Percentiles rank a stretch among this genome's conserved stretches.
phyloP scores from a whole-genome alignment of 2,113 vertebrate species.

The Sula dactylatra region DNA sequence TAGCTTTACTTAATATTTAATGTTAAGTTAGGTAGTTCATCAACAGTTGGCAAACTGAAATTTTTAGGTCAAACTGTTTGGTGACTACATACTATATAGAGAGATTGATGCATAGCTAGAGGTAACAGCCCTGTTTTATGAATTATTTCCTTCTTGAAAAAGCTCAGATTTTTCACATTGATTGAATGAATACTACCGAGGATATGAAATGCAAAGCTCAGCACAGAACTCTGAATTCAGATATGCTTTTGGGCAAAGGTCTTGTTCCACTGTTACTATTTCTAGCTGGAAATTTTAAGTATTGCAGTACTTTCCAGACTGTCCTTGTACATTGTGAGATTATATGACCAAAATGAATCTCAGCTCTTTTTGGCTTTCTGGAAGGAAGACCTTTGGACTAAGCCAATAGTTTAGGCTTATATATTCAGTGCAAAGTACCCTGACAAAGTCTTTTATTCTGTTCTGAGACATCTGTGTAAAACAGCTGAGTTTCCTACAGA shows the following conservation, averaged over 20 bases:
- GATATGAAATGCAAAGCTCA: neutral
- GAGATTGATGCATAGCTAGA: neutral
- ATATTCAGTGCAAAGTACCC: neutral
- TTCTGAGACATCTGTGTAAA: neutral
- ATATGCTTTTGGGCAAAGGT: neutral
- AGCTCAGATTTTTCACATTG: neutral
- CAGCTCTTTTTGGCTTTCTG: neutral
- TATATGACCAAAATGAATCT: neutral
- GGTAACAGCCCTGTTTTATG: neutral
- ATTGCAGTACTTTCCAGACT: neutral
- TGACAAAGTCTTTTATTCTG: neutral
- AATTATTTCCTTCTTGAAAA: neutral
- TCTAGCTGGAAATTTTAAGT: neutral
- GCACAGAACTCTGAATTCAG: neutral
- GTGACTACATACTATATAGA: neutral
- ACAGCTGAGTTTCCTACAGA: neutral
- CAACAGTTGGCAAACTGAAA: neutral
- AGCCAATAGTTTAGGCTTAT: neutral
- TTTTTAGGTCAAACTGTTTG: neutral
- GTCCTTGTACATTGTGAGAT: neutral
- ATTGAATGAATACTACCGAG: neutral
- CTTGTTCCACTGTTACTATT: neutral
- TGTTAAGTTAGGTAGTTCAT: neutral
- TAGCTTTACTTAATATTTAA: neutral
- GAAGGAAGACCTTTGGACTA: neutral